Conservation (phyloP, 2,797 vertebrate species). For the Sibirionetta formosa region DNA sequence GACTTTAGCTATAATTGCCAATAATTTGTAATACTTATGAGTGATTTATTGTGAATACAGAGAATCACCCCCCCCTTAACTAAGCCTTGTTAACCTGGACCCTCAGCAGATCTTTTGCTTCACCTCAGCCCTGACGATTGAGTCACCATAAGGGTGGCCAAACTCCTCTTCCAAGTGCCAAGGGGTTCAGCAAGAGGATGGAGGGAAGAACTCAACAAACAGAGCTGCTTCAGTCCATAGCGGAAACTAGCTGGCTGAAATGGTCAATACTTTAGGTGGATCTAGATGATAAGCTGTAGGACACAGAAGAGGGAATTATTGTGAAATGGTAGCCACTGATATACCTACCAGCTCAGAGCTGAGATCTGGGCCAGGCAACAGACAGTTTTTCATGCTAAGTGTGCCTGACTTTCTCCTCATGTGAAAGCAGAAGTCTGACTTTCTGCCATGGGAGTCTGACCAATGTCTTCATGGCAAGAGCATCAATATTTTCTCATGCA, state of each 20-base stretch:
- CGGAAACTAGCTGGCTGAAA: not conserved
- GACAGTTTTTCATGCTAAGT: not conserved
- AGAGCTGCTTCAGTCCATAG: not conserved
- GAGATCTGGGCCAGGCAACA: not conserved
- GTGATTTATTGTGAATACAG: not conserved
- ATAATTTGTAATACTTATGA: not conserved
- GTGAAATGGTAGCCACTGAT: not conserved
- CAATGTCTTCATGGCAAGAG: not conserved
- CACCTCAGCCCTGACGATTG: not conserved
- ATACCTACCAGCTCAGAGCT: not conserved
- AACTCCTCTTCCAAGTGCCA: not conserved
- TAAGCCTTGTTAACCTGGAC: not conserved
- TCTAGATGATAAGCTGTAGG: not conserved
- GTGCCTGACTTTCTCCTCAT: not conserved
- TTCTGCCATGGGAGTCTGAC: not conserved
- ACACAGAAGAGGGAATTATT: not conserved
- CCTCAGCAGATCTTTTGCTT: not conserved
- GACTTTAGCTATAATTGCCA: not conserved
- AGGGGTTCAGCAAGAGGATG: fast-evolving
- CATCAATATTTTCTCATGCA: not conserved
- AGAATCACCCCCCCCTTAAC: not conserved
- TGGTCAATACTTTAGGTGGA: not conserved
- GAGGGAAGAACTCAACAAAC: not conserved
- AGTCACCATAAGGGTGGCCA: not conserved
- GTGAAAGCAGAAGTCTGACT: not conserved